phyloP scores from a whole-genome alignment of 1,140 invertebrate genomes.

The Heliconius hewitsoni region DNA sequence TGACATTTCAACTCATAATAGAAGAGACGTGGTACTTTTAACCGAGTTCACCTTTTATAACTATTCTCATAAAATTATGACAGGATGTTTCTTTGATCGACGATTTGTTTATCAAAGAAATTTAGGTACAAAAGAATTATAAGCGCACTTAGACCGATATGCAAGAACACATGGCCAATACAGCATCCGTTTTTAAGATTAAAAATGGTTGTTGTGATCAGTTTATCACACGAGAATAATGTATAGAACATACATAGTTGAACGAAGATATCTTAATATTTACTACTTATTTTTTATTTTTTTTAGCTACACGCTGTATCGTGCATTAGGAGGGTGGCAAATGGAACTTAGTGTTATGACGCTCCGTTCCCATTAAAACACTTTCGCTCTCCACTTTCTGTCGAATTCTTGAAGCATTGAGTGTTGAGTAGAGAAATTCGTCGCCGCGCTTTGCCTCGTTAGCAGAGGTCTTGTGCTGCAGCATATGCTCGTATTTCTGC shows the following conservation, averaged over 20 bases:
- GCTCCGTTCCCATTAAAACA: too few species aligned
- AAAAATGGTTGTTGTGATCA: constrained; percentile 38
- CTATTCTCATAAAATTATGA: constrained; percentile 40
- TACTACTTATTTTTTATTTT: not conserved
- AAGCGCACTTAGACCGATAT: constrained; percentile 43
- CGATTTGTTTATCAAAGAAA: constrained; percentile 39
- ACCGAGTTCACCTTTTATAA: constrained; percentile 31
- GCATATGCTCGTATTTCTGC: too few species aligned
- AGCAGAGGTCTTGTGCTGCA: too few species aligned
- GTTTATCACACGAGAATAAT: constrained; percentile 14
- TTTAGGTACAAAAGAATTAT: constrained; percentile 43
- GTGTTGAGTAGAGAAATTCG: too few species aligned
- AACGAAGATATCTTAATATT: not conserved
- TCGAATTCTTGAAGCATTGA: too few species aligned
- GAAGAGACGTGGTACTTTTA: constrained; percentile 8
- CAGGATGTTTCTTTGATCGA: constrained; percentile 34
- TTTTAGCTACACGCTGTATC: too few species aligned
- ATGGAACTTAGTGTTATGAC: too few species aligned
- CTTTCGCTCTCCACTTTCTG: too few species aligned
- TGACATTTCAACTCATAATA: constrained; percentile 4
- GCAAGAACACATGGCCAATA: constrained; percentile 43
- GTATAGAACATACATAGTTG: not conserved
- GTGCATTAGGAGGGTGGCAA: too few species aligned
- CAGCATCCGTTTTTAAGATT: constrained; percentile 40
- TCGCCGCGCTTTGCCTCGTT: too few species aligned